Evolutionary conservation across 1,140 invertebrate genomes (phyloP), one percentile per base, ranked within the genome.

Genomic region (Magallana gigas): DNA sequence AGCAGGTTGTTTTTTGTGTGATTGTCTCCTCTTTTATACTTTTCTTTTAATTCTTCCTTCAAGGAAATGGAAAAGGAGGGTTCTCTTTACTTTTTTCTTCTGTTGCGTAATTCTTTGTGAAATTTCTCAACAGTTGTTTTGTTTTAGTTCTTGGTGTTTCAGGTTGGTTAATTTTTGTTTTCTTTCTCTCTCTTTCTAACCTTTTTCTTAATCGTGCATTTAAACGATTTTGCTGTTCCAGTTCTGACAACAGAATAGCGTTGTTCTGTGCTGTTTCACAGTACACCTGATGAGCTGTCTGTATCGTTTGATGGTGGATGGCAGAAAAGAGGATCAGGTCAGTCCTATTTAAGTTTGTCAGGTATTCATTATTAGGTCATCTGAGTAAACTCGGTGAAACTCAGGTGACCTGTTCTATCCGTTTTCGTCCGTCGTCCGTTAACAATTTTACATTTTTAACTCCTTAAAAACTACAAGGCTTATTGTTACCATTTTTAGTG

Each of bases 101-200:
- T 68, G 64, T 68, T 68, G 64, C 6, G 8, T 68, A 9, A 9
- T 48, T 48, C 36, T 56, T 83, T 16, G 56, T 64, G 16, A 48
- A 83, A 60, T 81, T 56, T 84, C 83, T 58, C 12, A 87, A 36
- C 14, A 84, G 82, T 87, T 80, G 84, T 62, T 76, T 87, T n/a
- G 86, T 87, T 80, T 87, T 84, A 8, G 62, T 59, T 60, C 86
- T 76, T 16, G 86, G 86, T 84, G 86, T 87, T 14, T 84, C 83
- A 64, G 11, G 8, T n/a, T 48, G 3, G 57, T 12, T 68, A 56
- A 5, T 59, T 64, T 56, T 12, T 76, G 8, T 5, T 12, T 84
- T 62, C 59, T 59, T 59, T 68, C 16, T 48, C n/a, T 64, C 12
- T 18, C 57, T 87, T 16, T 87, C 81, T n/a, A 29, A 16, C 29